Conservation (phyloP, 2,797 vertebrate species). For the Falco rusticolus region DNA sequence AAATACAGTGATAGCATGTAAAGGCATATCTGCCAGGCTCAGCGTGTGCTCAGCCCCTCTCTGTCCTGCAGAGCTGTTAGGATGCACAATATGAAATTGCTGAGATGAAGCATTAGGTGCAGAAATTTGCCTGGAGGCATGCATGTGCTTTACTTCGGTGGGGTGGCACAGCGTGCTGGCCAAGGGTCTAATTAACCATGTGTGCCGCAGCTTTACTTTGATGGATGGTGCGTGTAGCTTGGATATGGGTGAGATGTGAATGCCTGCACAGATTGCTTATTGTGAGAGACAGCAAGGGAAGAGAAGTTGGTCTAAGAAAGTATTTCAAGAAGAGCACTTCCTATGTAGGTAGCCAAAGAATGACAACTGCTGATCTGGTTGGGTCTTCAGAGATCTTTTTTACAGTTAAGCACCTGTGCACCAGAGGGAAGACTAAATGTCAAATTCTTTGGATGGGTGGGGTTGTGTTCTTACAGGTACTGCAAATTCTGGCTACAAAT, state of each 20-base stretch:
- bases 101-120: background rate
- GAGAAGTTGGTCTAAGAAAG: background rate
- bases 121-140: background rate
- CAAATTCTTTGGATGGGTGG: background rate
- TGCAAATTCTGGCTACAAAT: background rate
- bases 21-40: background rate
- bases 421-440: background rate
- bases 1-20: background rate
- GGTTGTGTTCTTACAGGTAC: background rate
- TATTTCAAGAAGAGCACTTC: background rate
- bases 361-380: background rate
- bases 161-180: accelerated
- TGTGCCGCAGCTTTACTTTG: background rate
- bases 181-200: accelerated
- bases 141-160: background rate
- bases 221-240: background rate
- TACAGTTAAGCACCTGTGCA: background rate
- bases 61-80: background rate
- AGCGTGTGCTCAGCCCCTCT: background rate
- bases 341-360: background rate
- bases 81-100: background rate
- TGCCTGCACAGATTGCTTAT: background rate
- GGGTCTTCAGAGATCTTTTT: background rate
- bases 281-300: accelerated
- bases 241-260: accelerated